Base-by-base conservation (phyloP, 2,888 invertebrate genomes). In the Spilosoma lubricipeda region DNA sequence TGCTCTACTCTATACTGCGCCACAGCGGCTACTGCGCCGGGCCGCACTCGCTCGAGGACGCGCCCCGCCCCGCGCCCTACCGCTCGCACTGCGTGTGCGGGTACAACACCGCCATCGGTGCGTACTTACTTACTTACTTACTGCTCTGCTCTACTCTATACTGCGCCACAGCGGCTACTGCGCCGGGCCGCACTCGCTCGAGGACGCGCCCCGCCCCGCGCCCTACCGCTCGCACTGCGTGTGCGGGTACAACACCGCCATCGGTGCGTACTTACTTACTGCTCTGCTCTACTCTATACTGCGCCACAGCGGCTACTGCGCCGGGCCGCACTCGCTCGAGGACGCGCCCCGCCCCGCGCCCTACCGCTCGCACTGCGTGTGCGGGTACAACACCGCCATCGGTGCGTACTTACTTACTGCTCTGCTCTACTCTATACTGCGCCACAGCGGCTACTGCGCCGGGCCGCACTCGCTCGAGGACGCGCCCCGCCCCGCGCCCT, bases 261-360 rank as follows among this genome's bases (percentile, higher is more conserved):
- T 91, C 48, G 75, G 75, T 75, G 1, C 45, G 75, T 33, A 33
- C 33, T 33, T 97, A 97, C 92, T n/a, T n/a, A n/a, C n/a, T n/a
- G n/a, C n/a, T n/a, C n/a, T n/a, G n/a, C n/a, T n/a, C n/a, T 97
- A 97, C 79, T 98, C 98, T 3, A 98, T 98, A 96, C 89, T 97
- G 84, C 97, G 97, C 59, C 99, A 99, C 94, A 96, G 92, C 92
- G 94, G 94, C 23, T 96, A 97, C 89, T 97, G 97, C 81, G 97
- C 96, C 80, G 97, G 97, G 76, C 97, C 98, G 96, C 97, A 97
- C 91, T 98, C 93, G 85, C 86, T 95, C 0, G 95, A 95, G 88
- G 92, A 93, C 86, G 96, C 96, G 66, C 96, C 96, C 75, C 94
- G 96, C 67, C 87, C 90, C 73, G 96, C 98, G 81, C 96, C 97